Base-by-base conservation (phyloP, 2,113 vertebrate species). In the Eulacestoma nigropectus region DNA sequence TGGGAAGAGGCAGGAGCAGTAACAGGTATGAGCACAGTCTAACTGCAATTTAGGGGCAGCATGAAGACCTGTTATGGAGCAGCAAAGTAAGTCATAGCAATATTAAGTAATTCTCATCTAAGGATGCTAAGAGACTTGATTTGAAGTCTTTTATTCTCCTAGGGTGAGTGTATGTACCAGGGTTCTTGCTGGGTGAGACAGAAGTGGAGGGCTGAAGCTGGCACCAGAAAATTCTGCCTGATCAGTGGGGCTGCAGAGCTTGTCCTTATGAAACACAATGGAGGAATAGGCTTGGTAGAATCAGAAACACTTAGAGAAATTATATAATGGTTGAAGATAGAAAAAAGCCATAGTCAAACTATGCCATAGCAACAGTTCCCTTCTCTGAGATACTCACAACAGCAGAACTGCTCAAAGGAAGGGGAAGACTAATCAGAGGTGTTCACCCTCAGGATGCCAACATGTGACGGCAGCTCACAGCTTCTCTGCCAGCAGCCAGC, bases 401-500 rank as follows among this genome's bases (percentile, higher is more conserved):
- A 91, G 52, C 21, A 62, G 57, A 94, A 90, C 8, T 73, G 59
- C 81, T 78, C 41, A 63, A 76, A 76, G 35, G 69, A 84, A 94
- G 25, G 3, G 8, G 33, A 87, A 87, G 57, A 59, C 44, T 67
- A 67, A 92, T 57, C 69, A 87, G 63, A 90, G 83, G 21, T 46
- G 59, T 29, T 89, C 70, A 91, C 9, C 59, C 50, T 91, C 50
- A 76, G 67, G 27, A 50, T 95, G 84, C 67, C 63, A 91, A 37
- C 87, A 88, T 80, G 59, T 93, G 63, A 94, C 87, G 89, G 62
- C 69, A 89, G 84, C 41, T 69, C 87, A 87, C 77, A 89, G 63
- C 29, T 88, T 35, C 74, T 91, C 55, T 93, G 87, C 55, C 75
- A 90, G 75, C 50, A 91, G 82, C 20, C 91, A 75, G 62, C 19